Conservation (phyloP, 2,797 vertebrate genomes). For the Alauda arvensis region DNA sequence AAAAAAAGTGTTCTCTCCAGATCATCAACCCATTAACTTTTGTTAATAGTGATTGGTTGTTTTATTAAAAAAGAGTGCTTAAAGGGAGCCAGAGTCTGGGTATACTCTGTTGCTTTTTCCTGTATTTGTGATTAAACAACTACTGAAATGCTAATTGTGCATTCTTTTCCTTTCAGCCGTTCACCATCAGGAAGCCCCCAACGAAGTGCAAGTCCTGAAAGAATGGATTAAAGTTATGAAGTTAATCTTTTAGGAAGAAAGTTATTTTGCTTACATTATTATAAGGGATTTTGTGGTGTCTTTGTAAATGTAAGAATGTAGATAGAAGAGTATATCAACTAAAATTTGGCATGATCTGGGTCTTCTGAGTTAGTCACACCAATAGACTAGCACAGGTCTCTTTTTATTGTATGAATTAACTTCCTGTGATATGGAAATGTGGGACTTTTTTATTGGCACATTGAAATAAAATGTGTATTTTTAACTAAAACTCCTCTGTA, state of each 20-base stretch:
- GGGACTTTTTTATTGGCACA: slow-evolving; percentile 79
- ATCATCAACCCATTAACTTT: neutral
- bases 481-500: slow-evolving; percentile 74
- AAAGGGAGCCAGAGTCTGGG: neutral
- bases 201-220: slow-evolving; percentile 81
- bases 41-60: neutral
- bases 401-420: slow-evolving; percentile 78
- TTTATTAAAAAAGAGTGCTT: neutral
- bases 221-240: slow-evolving; percentile 77
- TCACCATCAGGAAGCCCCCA: slow-evolving; percentile 79
- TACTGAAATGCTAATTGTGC: neutral
- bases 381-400: slow-evolving; percentile 75
- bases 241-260: slow-evolving; percentile 74
- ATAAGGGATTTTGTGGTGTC: slow-evolving; percentile 78
- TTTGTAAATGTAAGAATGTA: slow-evolving; percentile 73
- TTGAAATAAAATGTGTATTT: slow-evolving; percentile 81
- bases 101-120: neutral
- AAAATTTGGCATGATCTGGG: slow-evolving; percentile 71
- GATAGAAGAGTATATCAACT: slow-evolving; percentile 72
- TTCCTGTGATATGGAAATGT: slow-evolving; percentile 72
- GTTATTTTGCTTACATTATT: slow-evolving; percentile 79
- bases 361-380: slow-evolving; percentile 71
- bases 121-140: neutral
- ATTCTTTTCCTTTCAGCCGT: slow-evolving; percentile 65
- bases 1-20: neutral